Percentiles rank a stretch among this genome's conserved stretches.
phyloP scores from a whole-genome alignment of 2,888 invertebrate species.

The Autographa gamma region DNA sequence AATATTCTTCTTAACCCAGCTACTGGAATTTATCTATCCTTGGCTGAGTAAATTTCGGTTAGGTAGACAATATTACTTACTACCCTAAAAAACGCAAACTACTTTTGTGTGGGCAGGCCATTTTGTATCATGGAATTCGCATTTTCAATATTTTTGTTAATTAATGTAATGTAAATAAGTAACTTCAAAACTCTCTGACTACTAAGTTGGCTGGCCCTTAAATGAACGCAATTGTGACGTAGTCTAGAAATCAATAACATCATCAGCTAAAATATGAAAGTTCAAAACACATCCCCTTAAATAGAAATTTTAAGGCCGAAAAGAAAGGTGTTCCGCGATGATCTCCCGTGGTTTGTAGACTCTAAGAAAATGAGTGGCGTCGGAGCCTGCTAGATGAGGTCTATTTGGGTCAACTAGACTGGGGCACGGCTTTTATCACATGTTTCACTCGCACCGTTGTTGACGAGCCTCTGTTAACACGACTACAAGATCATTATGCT shows the following conservation, averaged over 20 bases:
- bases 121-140: neutral
- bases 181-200: neutral
- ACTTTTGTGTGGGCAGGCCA: neutral
- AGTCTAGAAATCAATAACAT: too few species aligned
- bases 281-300: conserved; percentile 8
- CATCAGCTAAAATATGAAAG: too few species aligned
- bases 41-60: too few species aligned
- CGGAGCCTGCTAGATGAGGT: conserved; percentile 63
- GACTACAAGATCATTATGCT: conserved; percentile 62
- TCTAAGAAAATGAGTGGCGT: conserved; percentile 60
- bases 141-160: neutral
- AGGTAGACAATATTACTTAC: neutral
- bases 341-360: conserved; percentile 60
- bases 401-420: conserved; percentile 77
- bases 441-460: conserved; percentile 52
- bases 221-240: too few species aligned
- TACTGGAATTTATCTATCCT: too few species aligned
- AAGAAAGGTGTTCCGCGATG: conserved; percentile 39
- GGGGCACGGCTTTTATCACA: conserved; percentile 61
- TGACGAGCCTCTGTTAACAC: conserved; percentile 52
- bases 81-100: neutral
- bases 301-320: conserved; percentile 27
- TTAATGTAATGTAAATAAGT: neutral
- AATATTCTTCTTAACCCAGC: too few species aligned
- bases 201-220: neutral